Evolutionary conservation across 2,888 invertebrate species (phyloP).

Genomic region (Isoperla grammatica): DNA sequence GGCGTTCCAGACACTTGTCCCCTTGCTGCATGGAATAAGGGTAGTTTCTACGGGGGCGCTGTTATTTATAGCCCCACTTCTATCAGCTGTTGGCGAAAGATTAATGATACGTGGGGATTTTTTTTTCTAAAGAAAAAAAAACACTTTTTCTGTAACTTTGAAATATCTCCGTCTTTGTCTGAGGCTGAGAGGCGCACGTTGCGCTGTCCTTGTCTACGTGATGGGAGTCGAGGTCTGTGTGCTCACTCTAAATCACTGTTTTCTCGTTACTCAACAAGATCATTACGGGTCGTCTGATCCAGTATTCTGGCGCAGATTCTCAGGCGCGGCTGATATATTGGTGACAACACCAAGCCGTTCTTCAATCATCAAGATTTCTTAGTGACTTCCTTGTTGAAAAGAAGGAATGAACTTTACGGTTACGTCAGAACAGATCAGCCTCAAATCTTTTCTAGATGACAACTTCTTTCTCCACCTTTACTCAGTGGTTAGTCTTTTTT

Average conservation of each 20-base stretch:
- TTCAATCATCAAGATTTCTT: slow-evolving; percentile 4
- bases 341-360: not conserved
- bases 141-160: not conserved
- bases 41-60: not conserved
- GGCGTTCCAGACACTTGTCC: slow-evolving; percentile 1
- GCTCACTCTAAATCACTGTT: slow-evolving; percentile 15
- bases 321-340: slow-evolving; percentile 6
- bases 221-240: not conserved
- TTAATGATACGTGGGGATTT: slow-evolving; percentile 29
- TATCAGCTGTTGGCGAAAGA: slow-evolving; percentile 32
- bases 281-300: slow-evolving; percentile 18
- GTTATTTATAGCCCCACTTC: slow-evolving; percentile 31
- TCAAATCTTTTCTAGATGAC: too few relatives aligned
- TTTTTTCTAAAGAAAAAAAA: slow-evolving; percentile 9
- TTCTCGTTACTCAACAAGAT: slow-evolving; percentile 22
- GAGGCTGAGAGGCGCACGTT: not conserved
- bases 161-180: not conserved
- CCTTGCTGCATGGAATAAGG: not conserved
- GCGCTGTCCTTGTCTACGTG: not conserved
- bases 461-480: too few relatives aligned
- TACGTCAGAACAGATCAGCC: too few relatives aligned
- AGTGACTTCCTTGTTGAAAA: too few relatives aligned
- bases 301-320: too few relatives aligned
- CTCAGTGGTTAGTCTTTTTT: too few relatives aligned
- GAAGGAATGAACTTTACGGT: too few relatives aligned